These are phyloP conservation scores for Muscicapa comitata DNA, from an alignment of 2,797 vertebrate genomes.

Conservation along the genomic window DNA sequence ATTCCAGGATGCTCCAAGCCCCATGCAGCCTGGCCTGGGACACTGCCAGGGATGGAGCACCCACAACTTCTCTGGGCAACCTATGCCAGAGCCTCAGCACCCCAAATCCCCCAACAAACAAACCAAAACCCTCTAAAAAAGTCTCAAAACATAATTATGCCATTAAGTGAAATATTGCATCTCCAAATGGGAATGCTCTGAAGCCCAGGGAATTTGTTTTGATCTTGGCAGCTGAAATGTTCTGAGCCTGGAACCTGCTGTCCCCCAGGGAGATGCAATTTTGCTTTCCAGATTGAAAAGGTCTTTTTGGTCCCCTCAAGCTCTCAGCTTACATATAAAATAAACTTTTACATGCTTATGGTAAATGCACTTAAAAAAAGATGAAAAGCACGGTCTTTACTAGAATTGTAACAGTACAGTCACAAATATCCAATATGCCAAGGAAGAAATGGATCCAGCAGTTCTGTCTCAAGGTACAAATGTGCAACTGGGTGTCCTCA, in stretches of 20 bases:
- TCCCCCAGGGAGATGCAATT: background rate
- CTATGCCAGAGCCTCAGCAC: background rate
- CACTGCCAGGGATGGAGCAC: background rate
- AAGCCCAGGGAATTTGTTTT: background rate
- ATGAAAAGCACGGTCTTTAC: background rate
- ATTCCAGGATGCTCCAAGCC: accelerated
- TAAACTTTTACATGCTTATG: background rate
- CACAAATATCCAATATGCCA: background rate
- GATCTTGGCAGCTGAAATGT: background rate
- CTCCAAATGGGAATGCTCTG: background rate
- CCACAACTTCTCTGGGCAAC: accelerated
- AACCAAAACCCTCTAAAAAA: background rate
- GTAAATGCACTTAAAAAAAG: background rate
- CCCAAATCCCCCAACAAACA: background rate
- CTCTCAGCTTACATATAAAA: background rate
- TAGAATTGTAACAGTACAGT: background rate
- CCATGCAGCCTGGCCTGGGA: background rate
- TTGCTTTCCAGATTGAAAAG: background rate
- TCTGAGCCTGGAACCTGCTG: background rate
- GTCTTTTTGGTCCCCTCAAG: background rate
- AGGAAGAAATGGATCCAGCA: background rate
- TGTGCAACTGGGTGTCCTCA: background rate
- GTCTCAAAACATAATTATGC: background rate
- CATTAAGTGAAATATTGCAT: background rate
- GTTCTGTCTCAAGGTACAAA: background rate